Evolutionary conservation across 2,113 vertebrate genomes (phyloP).

Genomic region (Carlito syrichta): DNA sequence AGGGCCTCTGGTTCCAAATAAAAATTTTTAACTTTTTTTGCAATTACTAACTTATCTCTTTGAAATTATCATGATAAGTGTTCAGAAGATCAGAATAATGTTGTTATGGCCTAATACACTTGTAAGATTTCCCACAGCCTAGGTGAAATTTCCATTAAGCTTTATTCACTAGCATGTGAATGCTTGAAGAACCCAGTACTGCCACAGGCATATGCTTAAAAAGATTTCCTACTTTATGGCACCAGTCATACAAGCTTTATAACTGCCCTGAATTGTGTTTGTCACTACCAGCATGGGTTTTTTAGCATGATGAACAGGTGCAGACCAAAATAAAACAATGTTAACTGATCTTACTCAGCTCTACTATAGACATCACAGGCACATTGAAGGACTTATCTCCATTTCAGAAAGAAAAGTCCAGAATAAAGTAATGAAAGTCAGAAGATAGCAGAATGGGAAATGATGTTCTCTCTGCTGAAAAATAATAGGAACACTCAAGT

Average conservation of each 20-base stretch:
- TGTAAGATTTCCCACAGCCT: not conserved
- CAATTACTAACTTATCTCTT: not conserved
- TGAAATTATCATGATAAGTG: not conserved
- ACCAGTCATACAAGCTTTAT: slow-evolving; percentile 17
- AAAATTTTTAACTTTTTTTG: not conserved
- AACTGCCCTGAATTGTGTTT: slow-evolving; percentile 63
- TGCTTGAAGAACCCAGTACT: not conserved
- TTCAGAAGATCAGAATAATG: not conserved
- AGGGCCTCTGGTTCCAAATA: not conserved
- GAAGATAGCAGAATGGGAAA: not conserved
- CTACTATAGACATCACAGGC: not conserved
- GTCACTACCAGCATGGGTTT: slow-evolving; percentile 59
- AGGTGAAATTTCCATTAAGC: not conserved
- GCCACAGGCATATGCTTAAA: not conserved
- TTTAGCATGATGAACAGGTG: slow-evolving; percentile 72
- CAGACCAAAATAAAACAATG: slow-evolving; percentile 75
- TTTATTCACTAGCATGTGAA: not conserved
- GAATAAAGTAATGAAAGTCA: not conserved
- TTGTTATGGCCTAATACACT: not conserved
- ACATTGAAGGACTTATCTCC: slow-evolving; percentile 8
- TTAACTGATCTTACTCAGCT: slow-evolving; percentile 47
- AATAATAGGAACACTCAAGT: not conserved
- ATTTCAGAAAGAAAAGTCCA: slow-evolving; percentile 10
- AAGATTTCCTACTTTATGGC: slow-evolving; percentile 34
- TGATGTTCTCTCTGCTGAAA: not conserved